Percentiles rank a stretch among this genome's conserved stretches.
Conservation (phyloP, 1,140 invertebrate species). For the Papilio xuthus region DNA sequence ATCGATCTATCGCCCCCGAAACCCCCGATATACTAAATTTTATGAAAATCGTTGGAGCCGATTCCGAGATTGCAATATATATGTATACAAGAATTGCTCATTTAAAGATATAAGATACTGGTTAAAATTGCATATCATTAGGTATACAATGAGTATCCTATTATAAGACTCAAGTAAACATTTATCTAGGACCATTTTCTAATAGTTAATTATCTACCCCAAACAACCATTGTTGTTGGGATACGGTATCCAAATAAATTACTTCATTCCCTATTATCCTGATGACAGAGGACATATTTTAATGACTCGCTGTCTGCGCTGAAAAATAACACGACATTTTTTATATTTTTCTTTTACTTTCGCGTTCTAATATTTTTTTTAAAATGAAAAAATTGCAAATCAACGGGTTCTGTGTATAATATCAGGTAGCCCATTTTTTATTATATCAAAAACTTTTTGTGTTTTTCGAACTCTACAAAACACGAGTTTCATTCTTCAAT, state of each 20-base stretch:
- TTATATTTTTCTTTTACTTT: neutral
- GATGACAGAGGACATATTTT: constrained; percentile 1
- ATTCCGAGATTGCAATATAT: no score
- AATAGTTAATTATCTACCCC: constrained; percentile 8
- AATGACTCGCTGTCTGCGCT: neutral
- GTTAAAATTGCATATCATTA: neutral
- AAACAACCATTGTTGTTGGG: neutral
- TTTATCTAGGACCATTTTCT: constrained; percentile 8
- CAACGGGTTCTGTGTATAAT: neutral
- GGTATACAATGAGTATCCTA: constrained; percentile 1
- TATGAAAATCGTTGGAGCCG: no score
- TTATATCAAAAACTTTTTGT: no score
- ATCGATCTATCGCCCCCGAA: no score
- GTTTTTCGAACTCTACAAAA: no score
- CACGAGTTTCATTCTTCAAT: no score
- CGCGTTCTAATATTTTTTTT: neutral
- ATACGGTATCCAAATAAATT: neutral
- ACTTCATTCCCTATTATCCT: constrained; percentile 2
- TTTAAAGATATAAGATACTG: neutral
- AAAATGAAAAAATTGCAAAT: neutral
- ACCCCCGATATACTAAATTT: no score
- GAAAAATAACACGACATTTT: neutral
- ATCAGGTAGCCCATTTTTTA: neutral
- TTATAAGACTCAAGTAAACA: neutral
- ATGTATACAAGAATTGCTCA: no score